Evolutionary conservation across 2,888 invertebrate species (phyloP).

Genomic region (Rhingia rostrata): DNA sequence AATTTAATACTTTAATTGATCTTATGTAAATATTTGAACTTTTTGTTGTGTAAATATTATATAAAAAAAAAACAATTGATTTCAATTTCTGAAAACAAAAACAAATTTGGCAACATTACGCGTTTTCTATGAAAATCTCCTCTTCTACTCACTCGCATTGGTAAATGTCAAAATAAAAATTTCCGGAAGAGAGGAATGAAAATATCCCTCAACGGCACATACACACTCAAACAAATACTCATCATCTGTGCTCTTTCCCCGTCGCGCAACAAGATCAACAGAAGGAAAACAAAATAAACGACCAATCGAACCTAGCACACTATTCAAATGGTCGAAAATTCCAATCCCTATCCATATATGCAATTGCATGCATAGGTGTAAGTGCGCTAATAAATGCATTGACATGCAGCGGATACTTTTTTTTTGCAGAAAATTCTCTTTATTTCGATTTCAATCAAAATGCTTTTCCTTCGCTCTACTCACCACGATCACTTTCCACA

Average conservation of each 20-base stretch:
- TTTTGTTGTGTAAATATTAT: no score
- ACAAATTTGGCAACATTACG: slow-evolving; percentile 69
- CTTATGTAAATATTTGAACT: no score
- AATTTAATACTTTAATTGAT: no score
- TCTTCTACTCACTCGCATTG: slow-evolving; percentile 17
- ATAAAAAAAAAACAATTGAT: slow-evolving; percentile 36
- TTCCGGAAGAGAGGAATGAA: slow-evolving; percentile 41
- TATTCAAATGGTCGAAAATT: slow-evolving; percentile 68
- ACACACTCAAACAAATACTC: slow-evolving; percentile 14
- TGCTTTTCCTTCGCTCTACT: slow-evolving; percentile 37
- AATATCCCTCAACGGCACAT: slow-evolving; percentile 37
- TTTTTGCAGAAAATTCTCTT: slow-evolving; percentile 60
- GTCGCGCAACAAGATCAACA: neutral
- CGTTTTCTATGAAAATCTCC: slow-evolving; percentile 29
- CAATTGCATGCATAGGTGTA: slow-evolving; percentile 44
- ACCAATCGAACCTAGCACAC: slow-evolving; percentile 35
- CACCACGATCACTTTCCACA: slow-evolving; percentile 54
- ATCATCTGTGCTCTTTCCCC: slow-evolving; percentile 26
- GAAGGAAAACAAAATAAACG: slow-evolving; percentile 21
- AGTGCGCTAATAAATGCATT: slow-evolving; percentile 71
- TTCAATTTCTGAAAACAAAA: neutral
- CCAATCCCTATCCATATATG: slow-evolving; percentile 67
- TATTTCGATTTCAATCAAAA: slow-evolving; percentile 49
- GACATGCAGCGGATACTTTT: slow-evolving; percentile 62
- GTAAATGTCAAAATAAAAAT: slow-evolving; percentile 70